phyloP scores from a whole-genome alignment of 2,113 vertebrate species.

The Arenaria interpres region DNA sequence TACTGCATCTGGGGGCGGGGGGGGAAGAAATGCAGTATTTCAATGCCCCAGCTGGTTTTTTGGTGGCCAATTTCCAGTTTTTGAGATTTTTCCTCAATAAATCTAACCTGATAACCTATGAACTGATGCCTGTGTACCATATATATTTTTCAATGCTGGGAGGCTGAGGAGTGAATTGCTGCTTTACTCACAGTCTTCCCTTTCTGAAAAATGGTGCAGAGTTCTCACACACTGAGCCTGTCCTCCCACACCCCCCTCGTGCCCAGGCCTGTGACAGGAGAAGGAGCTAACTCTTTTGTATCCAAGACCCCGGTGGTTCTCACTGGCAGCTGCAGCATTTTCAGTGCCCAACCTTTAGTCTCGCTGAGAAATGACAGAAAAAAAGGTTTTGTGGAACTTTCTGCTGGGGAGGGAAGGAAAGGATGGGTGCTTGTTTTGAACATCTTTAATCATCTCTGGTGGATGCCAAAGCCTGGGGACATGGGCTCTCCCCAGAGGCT shows the following conservation, averaged over 20 bases:
- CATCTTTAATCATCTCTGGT: background rate
- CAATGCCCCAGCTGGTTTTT: background rate
- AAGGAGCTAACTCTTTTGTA: background rate
- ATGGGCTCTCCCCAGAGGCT: fast-evolving
- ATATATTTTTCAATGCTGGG: background rate
- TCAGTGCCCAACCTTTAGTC: background rate
- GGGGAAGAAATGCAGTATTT: background rate
- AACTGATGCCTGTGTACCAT: background rate
- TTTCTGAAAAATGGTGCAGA: background rate
- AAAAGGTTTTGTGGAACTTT: background rate
- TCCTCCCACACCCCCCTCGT: background rate
- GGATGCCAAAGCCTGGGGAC: fast-evolving
- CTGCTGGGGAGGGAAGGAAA: background rate
- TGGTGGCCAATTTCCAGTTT: background rate
- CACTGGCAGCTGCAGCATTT: background rate
- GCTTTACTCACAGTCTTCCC: background rate
- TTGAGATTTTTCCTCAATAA: background rate
- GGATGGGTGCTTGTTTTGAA: fast-evolving
- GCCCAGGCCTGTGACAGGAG: background rate
- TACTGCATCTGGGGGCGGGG: background rate
- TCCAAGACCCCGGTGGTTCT: background rate
- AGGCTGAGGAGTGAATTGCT: background rate
- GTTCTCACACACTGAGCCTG: background rate
- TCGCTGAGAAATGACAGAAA: background rate
- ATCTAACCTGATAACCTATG: background rate